These are phyloP conservation scores for Erynnis tages DNA, from an alignment of 2,888 invertebrate species.

Conservation along the genomic window DNA sequence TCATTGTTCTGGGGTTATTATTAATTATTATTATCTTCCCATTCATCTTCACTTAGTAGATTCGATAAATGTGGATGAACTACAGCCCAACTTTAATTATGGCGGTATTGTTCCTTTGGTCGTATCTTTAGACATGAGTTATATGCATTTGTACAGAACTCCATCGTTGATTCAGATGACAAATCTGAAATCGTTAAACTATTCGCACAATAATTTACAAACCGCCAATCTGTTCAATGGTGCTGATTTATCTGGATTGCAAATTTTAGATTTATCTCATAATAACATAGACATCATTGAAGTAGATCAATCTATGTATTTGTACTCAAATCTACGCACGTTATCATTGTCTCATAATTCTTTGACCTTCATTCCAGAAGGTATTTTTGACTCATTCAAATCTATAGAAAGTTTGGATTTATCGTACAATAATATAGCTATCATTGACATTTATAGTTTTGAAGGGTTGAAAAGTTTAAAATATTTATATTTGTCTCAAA, in stretches of 20 bases:
- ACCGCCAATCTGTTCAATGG: constrained; percentile 45
- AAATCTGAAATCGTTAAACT: constrained; percentile 42
- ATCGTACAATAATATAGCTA: constrained; percentile 51
- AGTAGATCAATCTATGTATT: constrained; percentile 27
- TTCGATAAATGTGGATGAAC: no score
- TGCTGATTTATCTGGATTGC: constrained; percentile 37
- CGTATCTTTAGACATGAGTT: constrained; percentile 43
- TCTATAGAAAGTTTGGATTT: constrained; percentile 50
- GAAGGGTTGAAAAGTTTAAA: constrained; percentile 52
- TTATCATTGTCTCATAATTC: constrained; percentile 55
- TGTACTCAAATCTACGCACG: constrained; percentile 40
- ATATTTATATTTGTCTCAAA: constrained; percentile 49
- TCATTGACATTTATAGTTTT: constrained; percentile 45
- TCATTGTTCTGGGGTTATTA: no score
- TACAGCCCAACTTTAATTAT: no score
- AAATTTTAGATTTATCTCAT: constrained; percentile 51
- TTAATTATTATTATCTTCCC: no score
- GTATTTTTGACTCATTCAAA: constrained; percentile 44
- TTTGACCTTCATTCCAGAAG: constrained; percentile 44
- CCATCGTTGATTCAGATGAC: constrained; percentile 43
- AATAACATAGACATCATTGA: constrained; percentile 48
- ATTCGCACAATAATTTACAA: constrained; percentile 46
- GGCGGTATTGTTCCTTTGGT: neutral
- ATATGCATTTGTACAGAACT: constrained; percentile 35
- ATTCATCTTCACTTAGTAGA: no score